Evolutionary conservation across 1,140 invertebrate species (phyloP), one percentile per base, ranked within the genome.

Genomic region (Drosophila sp.): DNA sequence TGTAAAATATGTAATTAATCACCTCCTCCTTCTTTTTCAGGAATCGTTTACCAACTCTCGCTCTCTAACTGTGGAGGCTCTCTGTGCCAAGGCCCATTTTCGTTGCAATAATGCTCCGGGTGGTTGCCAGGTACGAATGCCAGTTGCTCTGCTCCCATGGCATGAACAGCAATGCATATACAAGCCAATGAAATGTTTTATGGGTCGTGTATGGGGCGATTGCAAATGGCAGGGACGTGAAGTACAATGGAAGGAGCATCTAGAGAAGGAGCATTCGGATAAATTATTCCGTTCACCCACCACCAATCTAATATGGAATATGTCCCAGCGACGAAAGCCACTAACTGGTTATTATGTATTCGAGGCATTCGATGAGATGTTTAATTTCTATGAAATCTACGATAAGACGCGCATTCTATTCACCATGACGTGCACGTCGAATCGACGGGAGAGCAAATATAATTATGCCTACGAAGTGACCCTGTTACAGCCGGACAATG

Each of bases 361-460:
- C 56, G 74, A 92, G 62, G 78, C 85, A 2, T 77, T 71, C 55
- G 81, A 90, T 38, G 91, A 92, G 66, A 91, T 91, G 81, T 92
- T 92, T 58, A 92, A 92, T 68, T 91, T 92, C 57, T 92, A 91
- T 38, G 91, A 92, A 72, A 84, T 92, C 17, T 74, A 82, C 23
- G 91, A 92, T 54, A 80, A 80, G 60, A 75, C 86, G 56, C 79
- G 85, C 23, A 73, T 91, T 11, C 77, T 91, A 1, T 92, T 90
- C 50, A 92, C 91, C 66, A 91, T 91, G 91, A 92, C 91, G 23
- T 90, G 84, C 54, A 92, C 91, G 8, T 92, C 91, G 17, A 91
- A 90, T 41, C 74, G 80, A 10, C 67, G 80, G 1, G 90, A 90
- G 33, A 83, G 76, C 55, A 92, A 92, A 38, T 84, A 90, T 30